These are phyloP conservation scores for Nesogale talazaci DNA, from an alignment of 2,113 vertebrate genomes.

Conservation along the genomic window DNA sequence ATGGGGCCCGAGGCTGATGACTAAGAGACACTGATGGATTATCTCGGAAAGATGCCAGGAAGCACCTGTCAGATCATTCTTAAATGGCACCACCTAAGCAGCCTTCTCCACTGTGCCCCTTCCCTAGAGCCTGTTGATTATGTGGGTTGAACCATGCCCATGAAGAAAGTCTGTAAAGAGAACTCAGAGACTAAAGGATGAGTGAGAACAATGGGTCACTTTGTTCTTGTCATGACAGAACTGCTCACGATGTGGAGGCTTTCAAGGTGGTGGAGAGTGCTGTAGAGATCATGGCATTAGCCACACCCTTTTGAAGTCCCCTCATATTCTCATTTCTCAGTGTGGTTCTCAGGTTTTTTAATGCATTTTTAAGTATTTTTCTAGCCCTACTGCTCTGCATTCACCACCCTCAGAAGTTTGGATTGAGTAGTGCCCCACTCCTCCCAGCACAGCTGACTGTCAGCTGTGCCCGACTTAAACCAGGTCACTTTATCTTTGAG, in stretches of 20 bases:
- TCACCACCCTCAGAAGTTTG: background rate
- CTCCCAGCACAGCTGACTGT: background rate
- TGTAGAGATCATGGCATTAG: too few relatives aligned
- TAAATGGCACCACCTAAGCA: background rate
- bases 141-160: background rate
- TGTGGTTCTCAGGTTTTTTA: background rate
- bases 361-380: background rate
- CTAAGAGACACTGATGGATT: background rate
- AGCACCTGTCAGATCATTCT: background rate
- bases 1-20: background rate
- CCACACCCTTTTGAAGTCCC: background rate
- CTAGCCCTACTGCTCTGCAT: background rate
- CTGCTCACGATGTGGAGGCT: too few relatives aligned
- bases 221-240: background rate
- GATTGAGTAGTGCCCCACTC: fast-evolving
- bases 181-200: background rate
- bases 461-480: background rate
- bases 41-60: background rate
- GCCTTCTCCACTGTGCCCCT: background rate
- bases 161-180: background rate
- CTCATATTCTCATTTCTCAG: background rate
- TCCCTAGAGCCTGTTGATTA: background rate
- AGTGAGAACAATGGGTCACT: background rate
- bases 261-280: too few relatives aligned
- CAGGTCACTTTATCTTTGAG: background rate